Evolutionary conservation across 2,888 invertebrate genomes (phyloP).

Genomic region (Stenurella melanura): DNA sequence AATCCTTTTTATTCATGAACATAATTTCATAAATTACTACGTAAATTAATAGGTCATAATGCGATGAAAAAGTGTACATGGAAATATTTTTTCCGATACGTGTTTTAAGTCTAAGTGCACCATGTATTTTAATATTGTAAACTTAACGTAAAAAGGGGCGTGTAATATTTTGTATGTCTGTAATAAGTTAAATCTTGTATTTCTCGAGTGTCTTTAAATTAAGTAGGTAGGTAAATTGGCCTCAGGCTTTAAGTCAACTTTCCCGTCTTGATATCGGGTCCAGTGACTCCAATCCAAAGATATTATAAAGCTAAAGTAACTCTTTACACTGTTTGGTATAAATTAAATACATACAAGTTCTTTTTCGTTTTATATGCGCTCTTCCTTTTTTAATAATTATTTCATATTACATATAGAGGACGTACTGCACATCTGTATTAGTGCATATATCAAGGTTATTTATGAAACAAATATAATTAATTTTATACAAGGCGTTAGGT

Average conservation of each 20-base stretch:
- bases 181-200: constrained; percentile 52
- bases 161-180: constrained; percentile 52
- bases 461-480: background rate
- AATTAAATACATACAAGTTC: constrained; percentile 8
- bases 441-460: background rate
- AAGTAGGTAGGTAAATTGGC: constrained; percentile 59
- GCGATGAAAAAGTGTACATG: background rate
- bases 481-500: background rate
- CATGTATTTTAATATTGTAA: constrained; percentile 18
- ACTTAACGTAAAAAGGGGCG: constrained; percentile 35
- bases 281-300: constrained; percentile 56
- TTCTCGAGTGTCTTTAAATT: constrained; percentile 54
- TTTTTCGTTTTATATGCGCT: background rate
- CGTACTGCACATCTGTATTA: background rate
- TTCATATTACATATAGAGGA: background rate
- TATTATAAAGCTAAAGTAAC: constrained; percentile 43
- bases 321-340: constrained; percentile 29
- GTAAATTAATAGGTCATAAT: background rate
- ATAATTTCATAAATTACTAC: no score
- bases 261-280: constrained; percentile 61
- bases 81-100: background rate
- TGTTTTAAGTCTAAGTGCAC: background rate
- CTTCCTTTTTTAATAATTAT: constrained; percentile 13
- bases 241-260: constrained; percentile 59
- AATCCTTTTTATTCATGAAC: no score